Conservation (phyloP, 92 coral and sea anemone species). For the Micromussa lordhowensis region DNA sequence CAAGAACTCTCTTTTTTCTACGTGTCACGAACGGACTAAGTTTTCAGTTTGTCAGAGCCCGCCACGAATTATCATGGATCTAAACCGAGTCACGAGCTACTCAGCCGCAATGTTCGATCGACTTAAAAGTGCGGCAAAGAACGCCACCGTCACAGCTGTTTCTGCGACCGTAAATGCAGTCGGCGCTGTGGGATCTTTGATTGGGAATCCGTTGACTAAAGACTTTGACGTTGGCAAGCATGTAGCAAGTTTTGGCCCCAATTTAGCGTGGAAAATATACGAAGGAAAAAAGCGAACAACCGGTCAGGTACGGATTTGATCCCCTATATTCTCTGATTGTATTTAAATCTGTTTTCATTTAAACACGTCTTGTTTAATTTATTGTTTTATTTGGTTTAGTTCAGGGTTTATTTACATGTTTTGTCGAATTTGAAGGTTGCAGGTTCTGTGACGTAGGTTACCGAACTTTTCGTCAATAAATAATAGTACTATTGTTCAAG, state of each 20-base stretch:
- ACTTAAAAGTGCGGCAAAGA: constrained; percentile 75
- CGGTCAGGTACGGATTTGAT: constrained; percentile 79
- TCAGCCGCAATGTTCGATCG: constrained; percentile 81
- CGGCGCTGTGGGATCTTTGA: constrained; percentile 86
- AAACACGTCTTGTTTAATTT: not conserved
- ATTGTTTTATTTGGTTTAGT: not conserved
- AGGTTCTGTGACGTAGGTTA: not conserved
- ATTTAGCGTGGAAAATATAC: constrained; percentile 91
- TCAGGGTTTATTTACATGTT: not conserved
- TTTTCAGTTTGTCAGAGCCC: not conserved
- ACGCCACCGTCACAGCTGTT: constrained; percentile 84
- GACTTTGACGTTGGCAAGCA: constrained; percentile 91
- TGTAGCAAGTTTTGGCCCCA: constrained; percentile 97
- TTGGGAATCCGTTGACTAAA: constrained; percentile 93
- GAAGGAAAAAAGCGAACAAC: constrained; percentile 93
- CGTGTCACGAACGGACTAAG: not conserved
- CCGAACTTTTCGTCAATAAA: constrained; percentile 8
- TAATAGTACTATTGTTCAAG: not conserved
- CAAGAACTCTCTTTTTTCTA: not conserved
- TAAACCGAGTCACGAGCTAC: constrained; percentile 67
- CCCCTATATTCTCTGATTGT: not conserved
- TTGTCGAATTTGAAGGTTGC: constrained; percentile 10
- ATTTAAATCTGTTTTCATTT: not conserved
- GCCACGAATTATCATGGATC: constrained; percentile 41
- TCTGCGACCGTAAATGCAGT: constrained; percentile 90